phyloP scores from a whole-genome alignment of 2,113 vertebrate genomes.

The Melanerpes formicivorus region DNA sequence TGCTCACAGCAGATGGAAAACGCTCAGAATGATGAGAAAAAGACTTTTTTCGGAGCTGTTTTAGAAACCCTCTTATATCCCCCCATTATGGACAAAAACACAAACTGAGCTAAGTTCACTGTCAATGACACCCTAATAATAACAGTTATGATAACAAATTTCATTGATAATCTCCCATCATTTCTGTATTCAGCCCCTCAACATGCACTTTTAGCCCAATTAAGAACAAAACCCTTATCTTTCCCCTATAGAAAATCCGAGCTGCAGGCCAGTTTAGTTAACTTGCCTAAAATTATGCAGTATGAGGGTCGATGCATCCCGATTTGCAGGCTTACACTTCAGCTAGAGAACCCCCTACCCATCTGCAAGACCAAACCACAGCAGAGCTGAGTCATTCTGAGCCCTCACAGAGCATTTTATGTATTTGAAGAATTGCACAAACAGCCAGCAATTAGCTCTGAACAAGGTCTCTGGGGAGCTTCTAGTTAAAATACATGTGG shows the following conservation, averaged over 20 bases:
- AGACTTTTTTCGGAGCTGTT: conserved; percentile 26
- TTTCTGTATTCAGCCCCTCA: not conserved
- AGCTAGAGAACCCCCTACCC: not conserved
- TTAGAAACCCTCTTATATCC: not conserved
- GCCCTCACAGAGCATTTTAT: conserved; percentile 38
- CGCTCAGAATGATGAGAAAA: not conserved
- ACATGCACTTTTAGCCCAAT: conserved; percentile 11
- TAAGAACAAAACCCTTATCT: conserved; percentile 46
- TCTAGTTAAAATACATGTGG: conserved; percentile 16
- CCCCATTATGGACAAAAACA: not conserved
- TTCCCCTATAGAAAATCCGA: conserved; percentile 29
- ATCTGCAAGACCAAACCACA: not conserved
- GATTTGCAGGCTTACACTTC: not conserved
- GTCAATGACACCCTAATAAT: conserved; percentile 30
- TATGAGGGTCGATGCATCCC: not conserved
- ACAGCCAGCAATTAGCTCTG: conserved; percentile 52
- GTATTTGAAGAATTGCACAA: conserved; percentile 39
- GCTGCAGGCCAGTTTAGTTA: conserved; percentile 9
- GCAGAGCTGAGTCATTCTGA: not conserved
- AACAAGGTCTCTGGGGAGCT: conserved; percentile 20
- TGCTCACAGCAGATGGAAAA: conserved; percentile 55
- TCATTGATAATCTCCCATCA: not conserved
- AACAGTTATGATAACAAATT: conserved; percentile 23
- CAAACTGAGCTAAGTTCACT: conserved; percentile 42
- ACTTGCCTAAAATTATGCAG: not conserved